A percentile compares a stretch with the other conserved stretches of the same genome.
Conservation (phyloP, 2,888 invertebrate species). For the Limnephilus auricula region DNA sequence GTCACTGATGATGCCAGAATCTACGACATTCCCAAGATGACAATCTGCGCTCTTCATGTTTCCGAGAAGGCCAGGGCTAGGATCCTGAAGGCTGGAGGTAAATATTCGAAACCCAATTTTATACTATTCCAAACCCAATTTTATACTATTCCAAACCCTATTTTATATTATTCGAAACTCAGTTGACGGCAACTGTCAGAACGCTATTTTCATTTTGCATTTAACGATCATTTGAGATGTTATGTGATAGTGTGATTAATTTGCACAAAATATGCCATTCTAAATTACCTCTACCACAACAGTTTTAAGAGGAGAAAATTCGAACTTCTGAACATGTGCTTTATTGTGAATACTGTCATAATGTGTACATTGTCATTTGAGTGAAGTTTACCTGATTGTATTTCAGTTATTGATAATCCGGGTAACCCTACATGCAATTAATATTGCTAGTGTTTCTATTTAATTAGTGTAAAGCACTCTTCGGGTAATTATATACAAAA, state of each 20-base stretch:
- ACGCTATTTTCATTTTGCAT: neutral
- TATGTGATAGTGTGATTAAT: neutral
- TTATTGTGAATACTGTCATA: neutral
- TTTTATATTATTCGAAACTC: too few relatives aligned
- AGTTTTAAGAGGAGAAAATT: too few relatives aligned
- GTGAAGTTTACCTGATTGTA: too few relatives aligned
- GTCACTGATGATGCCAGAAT: slow-evolving; percentile 97
- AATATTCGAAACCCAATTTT: slow-evolving; percentile 68
- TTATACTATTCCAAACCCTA: slow-evolving; percentile 48
- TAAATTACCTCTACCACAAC: neutral
- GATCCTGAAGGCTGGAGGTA: slow-evolving; percentile 96
- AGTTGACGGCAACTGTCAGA: too few relatives aligned
- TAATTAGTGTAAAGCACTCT: neutral
- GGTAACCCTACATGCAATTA: too few relatives aligned
- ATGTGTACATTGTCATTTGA: too few relatives aligned
- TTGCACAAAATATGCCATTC: neutral
- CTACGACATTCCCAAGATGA: slow-evolving; percentile 93
- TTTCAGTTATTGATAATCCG: too few relatives aligned
- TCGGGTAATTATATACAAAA: too few relatives aligned
- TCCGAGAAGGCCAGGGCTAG: slow-evolving; percentile 97
- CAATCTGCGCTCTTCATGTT: slow-evolving; percentile 95
- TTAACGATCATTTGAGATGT: neutral
- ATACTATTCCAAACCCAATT: slow-evolving; percentile 49
- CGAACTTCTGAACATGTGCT: neutral
- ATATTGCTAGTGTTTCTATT: too few relatives aligned